Base-by-base conservation (phyloP, 2,888 invertebrate species). In the Physocephala rufipes region DNA sequence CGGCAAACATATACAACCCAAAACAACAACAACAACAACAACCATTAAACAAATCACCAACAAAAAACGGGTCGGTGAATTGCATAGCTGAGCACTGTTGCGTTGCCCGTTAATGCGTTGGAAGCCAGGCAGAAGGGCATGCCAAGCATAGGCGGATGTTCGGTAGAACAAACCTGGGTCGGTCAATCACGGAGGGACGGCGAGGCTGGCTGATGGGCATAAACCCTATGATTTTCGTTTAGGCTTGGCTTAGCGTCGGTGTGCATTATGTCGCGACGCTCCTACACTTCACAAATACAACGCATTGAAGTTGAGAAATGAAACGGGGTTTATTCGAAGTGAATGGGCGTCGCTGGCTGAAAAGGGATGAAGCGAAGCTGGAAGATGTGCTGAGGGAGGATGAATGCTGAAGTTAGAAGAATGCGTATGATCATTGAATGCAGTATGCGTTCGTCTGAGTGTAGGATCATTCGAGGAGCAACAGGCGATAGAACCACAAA, bases 151-250 rank as follows among this genome's bases (percentile, higher is more conserved):
- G 36, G 36, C 45, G 67, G 51, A 62, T 45, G 30, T 51, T 28
- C 51, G 49, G 28, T 51, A 1, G 45, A 19, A 16, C 51, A n/a
- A 21, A 21, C 62, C 43, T 66, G 53, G 53, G 53, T 66, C 65
- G 49, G 51, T 49, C 49, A n/a, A n/a, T n/a, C n/a, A 55, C 67
- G 12, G 26, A 67, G 67, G 43, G 55, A 59, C 55, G 67, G 26
- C 16, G 53, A 55, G 53, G 55, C 45, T 26, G 43, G 55, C 45
- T 16, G 45, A 28, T 45, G 47, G 61, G 63, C 63, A 24, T 15
- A 47, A 47, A 43, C 15, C 45, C 47, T 12, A 47, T 36, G 36
- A 15, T 13, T 28, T 19, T 13, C 28, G 12, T 26, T 26, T 26
- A 58, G 58, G 58, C 58, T 58, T 28, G 58, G 58, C 24, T 58